Evolutionary conservation across 2,797 vertebrate genomes (phyloP), one percentile per base, ranked within the genome.

Genomic region (Sternarchorhynchus goeldii): DNA sequence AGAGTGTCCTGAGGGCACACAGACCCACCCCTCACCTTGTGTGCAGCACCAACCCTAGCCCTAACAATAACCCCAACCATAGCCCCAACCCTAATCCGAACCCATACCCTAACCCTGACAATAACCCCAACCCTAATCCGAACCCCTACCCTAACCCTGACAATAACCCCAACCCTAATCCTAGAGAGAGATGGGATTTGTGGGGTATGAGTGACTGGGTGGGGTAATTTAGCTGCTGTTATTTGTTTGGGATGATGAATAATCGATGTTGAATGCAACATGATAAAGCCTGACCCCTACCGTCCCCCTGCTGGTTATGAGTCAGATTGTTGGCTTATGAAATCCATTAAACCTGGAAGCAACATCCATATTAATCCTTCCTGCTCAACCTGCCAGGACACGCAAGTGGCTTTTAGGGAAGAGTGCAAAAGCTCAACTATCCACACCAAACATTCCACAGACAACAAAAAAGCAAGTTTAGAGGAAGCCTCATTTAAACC

Each of bases 1-100:
- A 70, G 64, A 64, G 73, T 2, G 25, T 58, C 77, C 76, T 76
- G 76, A 76, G 77, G 81, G 68, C 68, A 78, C 71, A 50, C 73
- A 73, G 77, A 41, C 39, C 39, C 6, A 10, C 39, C 39, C 39
- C 39, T 10, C 0, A 10, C 4, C 25, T 25, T 25, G 25, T 25
- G 25, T 25, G 25, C 25, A 25, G 25, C 25, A 25, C 25, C 25
- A 25, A 25, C 25, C 25, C 25, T 25, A 25, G 1, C 25, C 25
- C 25, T 25, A 25, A 25, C 25, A 25, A 25, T 25, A 25, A 25
- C 25, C 25, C 25, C 39, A 41, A 10, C 39, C 39, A 41, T 10
- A 6, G 1, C 39, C 39, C 39, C 39, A 6, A 10, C 4, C 25
- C 25, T 25, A 25, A 25, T 25, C 25, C 25, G 25, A 25, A 25